Evolutionary conservation across 2,888 invertebrate genomes (phyloP).

Genomic region (Steinernema hermaphroditum): DNA sequence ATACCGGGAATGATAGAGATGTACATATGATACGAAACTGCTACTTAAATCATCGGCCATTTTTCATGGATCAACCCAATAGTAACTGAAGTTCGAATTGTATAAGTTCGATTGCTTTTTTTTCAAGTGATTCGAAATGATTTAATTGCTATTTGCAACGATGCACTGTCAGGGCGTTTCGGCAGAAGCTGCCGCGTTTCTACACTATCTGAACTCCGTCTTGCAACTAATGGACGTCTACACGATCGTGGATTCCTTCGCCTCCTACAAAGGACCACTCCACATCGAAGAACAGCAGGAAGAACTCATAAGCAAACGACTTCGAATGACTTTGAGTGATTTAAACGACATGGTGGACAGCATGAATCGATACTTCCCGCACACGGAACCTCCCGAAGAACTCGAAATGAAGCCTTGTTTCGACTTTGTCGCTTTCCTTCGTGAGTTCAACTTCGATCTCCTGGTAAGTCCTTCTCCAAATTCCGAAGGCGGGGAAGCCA

Average conservation of each 20-base stretch:
- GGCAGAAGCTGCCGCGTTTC: background rate
- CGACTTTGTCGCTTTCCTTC: conserved; percentile 15
- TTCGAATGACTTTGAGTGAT: background rate
- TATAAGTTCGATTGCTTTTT: too few species aligned
- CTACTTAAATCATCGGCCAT: too few species aligned
- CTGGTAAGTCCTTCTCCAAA: background rate
- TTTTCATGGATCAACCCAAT: too few species aligned
- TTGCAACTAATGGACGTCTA: conserved; percentile 28
- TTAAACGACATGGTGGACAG: conserved; percentile 3
- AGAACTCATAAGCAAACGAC: background rate
- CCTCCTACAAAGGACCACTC: background rate
- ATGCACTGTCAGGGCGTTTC: background rate
- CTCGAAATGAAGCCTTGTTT: background rate
- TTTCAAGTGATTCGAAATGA: background rate
- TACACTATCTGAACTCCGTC: background rate
- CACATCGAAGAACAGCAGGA: background rate
- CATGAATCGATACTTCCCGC: conserved; percentile 8
- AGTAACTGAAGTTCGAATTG: too few species aligned
- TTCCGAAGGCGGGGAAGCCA: background rate
- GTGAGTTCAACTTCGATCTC: conserved; percentile 13
- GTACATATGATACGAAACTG: too few species aligned
- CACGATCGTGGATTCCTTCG: conserved; percentile 15
- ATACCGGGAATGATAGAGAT: too few species aligned
- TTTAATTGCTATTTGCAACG: background rate
- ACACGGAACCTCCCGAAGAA: background rate